These are phyloP conservation scores for Catostylus mosaicus DNA, from an alignment of 30 jellyfish, hydroid and myxozoan species.

Conservation along the genomic window DNA sequence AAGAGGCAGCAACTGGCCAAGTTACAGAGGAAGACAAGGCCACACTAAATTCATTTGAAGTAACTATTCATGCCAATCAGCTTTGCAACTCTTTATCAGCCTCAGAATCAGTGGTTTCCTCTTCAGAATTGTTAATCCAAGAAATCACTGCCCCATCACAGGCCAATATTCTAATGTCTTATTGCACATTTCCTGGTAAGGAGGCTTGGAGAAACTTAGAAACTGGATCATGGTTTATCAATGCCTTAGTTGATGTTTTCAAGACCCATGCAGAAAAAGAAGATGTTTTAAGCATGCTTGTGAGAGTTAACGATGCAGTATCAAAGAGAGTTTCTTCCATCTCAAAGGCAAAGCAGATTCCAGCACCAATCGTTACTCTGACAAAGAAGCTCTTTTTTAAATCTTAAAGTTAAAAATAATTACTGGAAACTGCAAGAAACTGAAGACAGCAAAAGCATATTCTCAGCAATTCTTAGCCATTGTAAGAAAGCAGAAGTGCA, in stretches of 20 bases:
- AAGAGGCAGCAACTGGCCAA: neutral
- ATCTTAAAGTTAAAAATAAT: neutral
- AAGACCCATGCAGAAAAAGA: constrained; percentile 52
- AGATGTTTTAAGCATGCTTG: constrained; percentile 81
- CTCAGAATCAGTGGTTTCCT: neutral
- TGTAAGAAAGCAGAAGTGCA: too few relatives aligned
- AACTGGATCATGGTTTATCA: constrained; percentile 83
- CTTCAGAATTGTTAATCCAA: constrained; percentile 36
- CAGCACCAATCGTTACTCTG: constrained; percentile 75
- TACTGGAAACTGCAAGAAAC: too few relatives aligned
- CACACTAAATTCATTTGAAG: constrained; percentile 29
- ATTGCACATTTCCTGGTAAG: constrained; percentile 87
- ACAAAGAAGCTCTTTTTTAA: constrained; percentile 66
- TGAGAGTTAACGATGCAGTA: constrained; percentile 65
- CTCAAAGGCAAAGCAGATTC: constrained; percentile 70
- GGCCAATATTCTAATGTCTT: constrained; percentile 75
- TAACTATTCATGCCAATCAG: constrained; percentile 3
- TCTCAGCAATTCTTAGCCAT: too few relatives aligned
- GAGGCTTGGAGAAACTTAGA: constrained; percentile 75
- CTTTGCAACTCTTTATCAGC: neutral
- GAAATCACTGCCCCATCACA: constrained; percentile 58
- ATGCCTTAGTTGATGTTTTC: constrained; percentile 76
- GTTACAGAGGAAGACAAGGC: constrained; percentile 17
- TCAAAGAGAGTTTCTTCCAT: constrained; percentile 52
- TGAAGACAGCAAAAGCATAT: too few relatives aligned